Base-by-base conservation (phyloP, 53 echinoderm and acorn worm genomes). In the Holothuria leucospilota region DNA sequence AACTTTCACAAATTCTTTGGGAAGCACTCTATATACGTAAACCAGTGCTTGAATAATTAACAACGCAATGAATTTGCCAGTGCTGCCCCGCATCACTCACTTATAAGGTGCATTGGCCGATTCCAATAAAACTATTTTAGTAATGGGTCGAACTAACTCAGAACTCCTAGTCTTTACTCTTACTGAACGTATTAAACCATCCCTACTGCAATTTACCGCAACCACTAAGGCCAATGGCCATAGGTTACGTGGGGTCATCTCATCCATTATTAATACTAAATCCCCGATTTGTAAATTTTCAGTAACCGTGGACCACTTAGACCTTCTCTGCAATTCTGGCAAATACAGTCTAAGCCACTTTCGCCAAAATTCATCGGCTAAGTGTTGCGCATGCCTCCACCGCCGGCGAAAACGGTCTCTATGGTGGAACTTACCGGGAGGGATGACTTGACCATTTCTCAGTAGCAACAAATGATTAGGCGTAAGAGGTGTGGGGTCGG, bases 161-260 rank as follows among this genome's bases (percentile, higher is more conserved):
- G 62, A 29, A 2, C 28, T 81, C 20, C 81, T 81, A 21, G 63
- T 81, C 20, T 81, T 81, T 20, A 81, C 53, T 59, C 61, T 73
- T 5, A 84, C 84, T 20, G 84, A 84, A 28, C 84, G 70, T 13
- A 89, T 84, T 34, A 89, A 24, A 41, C 77, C 84, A 63, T 84
- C 89, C 42, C 89, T 84, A 18, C 89, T 71, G 61, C 29, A n/a
- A 39, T 21, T 73, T 2, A 74, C 62, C 6, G 41, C 63, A 13
- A 81, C 84, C 16, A 84, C 77, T 42, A 74, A 20, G 15, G 84
- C 89, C 13, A 89, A 49, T 21, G 89, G 85, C 89, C 89, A 85
- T 11, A 85, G 68, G 25, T 89, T 89, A 26, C 89, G 71, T 13
- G 85, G 89, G 14, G 85, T 85, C 52, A 30, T 77, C 39, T 84